phyloP scores from a whole-genome alignment of 1,140 invertebrate genomes.

The Bombyx mandarina region DNA sequence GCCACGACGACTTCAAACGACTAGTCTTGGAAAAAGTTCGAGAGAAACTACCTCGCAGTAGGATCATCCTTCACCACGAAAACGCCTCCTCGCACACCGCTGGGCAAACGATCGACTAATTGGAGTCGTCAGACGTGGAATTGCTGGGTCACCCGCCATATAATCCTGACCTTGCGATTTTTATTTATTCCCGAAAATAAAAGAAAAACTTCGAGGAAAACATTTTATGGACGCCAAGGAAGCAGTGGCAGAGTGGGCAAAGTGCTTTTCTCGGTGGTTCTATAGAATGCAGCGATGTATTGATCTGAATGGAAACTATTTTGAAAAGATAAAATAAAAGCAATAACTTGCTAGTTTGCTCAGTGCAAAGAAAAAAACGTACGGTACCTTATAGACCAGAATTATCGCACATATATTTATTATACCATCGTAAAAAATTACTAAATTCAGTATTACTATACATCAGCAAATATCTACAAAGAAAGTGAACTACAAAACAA shows the following conservation, averaged over 20 bases:
- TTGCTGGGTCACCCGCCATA: slow-evolving; percentile 7
- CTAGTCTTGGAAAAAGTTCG: neutral
- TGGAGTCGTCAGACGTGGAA: slow-evolving; percentile 5
- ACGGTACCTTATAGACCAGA: too few relatives aligned
- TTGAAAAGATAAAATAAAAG: slow-evolving; percentile 1
- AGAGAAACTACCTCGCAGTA: slow-evolving; percentile 1
- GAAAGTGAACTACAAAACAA: slow-evolving; percentile 1
- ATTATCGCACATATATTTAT: too few relatives aligned
- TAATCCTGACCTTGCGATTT: slow-evolving; percentile 8
- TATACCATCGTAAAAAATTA: too few relatives aligned
- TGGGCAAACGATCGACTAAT: slow-evolving; percentile 7
- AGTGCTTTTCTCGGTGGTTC: neutral
- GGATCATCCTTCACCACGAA: slow-evolving; percentile 11
- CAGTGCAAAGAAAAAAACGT: too few relatives aligned
- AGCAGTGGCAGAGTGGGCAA: neutral
- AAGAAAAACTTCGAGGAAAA: slow-evolving; percentile 3
- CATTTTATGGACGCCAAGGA: neutral
- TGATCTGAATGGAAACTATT: neutral
- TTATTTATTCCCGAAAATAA: slow-evolving; percentile 8
- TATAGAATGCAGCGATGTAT: slow-evolving; percentile 4
- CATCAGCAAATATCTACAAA: neutral
- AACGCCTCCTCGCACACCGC: slow-evolving; percentile 10
- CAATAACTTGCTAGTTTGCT: neutral
- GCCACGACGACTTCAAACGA: too few relatives aligned
- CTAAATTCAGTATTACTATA: too few relatives aligned